Conservation (phyloP, 2,113 vertebrate genomes). For the Eublepharis macularius region DNA sequence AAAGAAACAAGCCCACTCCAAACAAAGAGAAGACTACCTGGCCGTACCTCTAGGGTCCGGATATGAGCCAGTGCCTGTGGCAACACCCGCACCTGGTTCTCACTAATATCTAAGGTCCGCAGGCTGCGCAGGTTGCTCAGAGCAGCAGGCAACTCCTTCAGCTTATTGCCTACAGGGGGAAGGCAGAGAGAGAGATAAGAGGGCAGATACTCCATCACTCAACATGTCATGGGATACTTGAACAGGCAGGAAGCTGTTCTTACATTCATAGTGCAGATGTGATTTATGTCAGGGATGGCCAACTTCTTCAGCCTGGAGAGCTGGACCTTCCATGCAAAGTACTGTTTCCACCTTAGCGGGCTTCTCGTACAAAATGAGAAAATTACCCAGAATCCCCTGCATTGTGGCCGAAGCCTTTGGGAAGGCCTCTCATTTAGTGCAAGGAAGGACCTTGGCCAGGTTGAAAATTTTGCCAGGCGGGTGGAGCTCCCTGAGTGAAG, state of each 20-base stretch:
- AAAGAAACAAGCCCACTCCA: background rate
- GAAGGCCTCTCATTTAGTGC: too few species aligned
- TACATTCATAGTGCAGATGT: background rate
- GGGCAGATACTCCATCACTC: too few species aligned
- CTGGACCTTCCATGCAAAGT: background rate
- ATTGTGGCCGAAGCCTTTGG: too few species aligned
- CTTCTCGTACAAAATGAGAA: too few species aligned
- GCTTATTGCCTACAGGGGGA: conserved; percentile 79
- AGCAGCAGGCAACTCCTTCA: conserved; percentile 78
- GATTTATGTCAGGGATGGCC: background rate
- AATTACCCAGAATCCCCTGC: too few species aligned
- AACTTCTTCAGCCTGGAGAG: background rate
- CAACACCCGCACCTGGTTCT: conserved; percentile 80
- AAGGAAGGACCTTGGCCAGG: too few species aligned
- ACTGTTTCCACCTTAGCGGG: too few species aligned
- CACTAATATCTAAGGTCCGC: conserved; percentile 84
- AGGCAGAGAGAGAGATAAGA: background rate
- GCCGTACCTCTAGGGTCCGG: conserved; percentile 84
- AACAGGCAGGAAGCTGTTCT: too few species aligned
- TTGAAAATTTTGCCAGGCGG: too few species aligned
- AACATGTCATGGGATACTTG: too few species aligned
- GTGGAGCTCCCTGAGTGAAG: too few species aligned
- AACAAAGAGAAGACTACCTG: background rate
- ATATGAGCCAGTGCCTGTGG: conserved; percentile 80
- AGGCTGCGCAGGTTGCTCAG: conserved; percentile 82